phyloP scores from a whole-genome alignment of 2,888 invertebrate genomes.

The Lucinisca nassula region DNA sequence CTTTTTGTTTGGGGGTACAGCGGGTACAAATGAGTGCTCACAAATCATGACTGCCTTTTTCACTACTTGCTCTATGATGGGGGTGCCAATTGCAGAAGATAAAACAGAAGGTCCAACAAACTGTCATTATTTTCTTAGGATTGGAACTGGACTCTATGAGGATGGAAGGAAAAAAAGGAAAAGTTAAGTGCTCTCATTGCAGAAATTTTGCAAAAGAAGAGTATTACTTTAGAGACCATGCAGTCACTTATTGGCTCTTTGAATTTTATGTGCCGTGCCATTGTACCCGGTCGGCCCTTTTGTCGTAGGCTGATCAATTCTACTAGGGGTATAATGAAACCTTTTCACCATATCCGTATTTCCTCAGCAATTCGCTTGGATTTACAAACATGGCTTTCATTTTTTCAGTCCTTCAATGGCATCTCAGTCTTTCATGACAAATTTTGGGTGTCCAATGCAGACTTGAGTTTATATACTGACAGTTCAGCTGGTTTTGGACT shows the following conservation, averaged over 20 bases:
- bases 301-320: conserved; percentile 16
- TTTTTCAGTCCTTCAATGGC: neutral
- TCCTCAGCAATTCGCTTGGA: neutral
- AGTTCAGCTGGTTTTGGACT: neutral
- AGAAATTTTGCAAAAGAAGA: neutral
- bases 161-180: conserved; percentile 24
- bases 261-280: conserved; percentile 16
- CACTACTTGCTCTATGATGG: neutral
- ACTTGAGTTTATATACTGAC: neutral
- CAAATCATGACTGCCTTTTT: neutral
- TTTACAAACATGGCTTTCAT: neutral
- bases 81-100: conserved; percentile 19
- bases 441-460: too few species aligned
- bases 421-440: neutral
- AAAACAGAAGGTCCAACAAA: conserved; percentile 21
- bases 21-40: neutral
- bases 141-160: conserved; percentile 36
- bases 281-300: conserved; percentile 17
- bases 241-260: conserved; percentile 25
- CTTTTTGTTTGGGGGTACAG: conserved; percentile 30
- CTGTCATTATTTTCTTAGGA: conserved; percentile 23
- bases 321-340: neutral
- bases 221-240: conserved; percentile 19
- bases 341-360: neutral
- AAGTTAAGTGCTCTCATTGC: conserved; percentile 5